These are phyloP conservation scores for Choreutis nemorana DNA, from an alignment of 2,888 invertebrate genomes.

Conservation along the genomic window DNA sequence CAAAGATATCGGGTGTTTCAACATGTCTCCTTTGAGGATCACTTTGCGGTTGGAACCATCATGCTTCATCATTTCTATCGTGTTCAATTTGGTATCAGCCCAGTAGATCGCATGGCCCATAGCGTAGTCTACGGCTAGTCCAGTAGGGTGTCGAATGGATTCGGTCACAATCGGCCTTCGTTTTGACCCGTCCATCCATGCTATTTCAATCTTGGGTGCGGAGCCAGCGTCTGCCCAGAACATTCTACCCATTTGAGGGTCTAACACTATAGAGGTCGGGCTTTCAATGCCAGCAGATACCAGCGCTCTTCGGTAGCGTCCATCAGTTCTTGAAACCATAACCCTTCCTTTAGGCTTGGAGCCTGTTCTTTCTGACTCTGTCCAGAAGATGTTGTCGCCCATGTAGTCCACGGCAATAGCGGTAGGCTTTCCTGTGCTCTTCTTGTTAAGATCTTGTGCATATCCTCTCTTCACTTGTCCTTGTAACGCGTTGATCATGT, in stretches of 20 bases:
- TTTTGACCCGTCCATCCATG: conserved; percentile 97
- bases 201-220: conserved; percentile 90
- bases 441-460: conserved; percentile 88
- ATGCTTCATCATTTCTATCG: conserved; percentile 84
- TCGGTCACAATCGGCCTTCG: conserved; percentile 83
- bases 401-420: conserved; percentile 94
- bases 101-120: conserved; percentile 93
- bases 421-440: conserved; percentile 84
- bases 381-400: conserved; percentile 94
- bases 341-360: conserved; percentile 80
- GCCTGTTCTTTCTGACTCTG: conserved; percentile 81
- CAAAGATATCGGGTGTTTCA: conserved; percentile 84
- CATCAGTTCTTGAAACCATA: conserved; percentile 89
- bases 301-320: conserved; percentile 84
- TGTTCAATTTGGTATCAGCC: conserved; percentile 93
- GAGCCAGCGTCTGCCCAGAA: conserved; percentile 95
- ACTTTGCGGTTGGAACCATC: conserved; percentile 82
- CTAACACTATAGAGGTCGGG: conserved; percentile 89
- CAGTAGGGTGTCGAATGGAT: conserved; percentile 85
- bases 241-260: conserved; percentile 85
- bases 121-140: conserved; percentile 88
- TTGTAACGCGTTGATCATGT: conserved; percentile 81
- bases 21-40: conserved; percentile 73
- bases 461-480: conserved; percentile 82
- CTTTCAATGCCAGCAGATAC: conserved; percentile 81